phyloP scores from a whole-genome alignment of 2,888 invertebrate genomes.

The Phortica magna region DNA sequence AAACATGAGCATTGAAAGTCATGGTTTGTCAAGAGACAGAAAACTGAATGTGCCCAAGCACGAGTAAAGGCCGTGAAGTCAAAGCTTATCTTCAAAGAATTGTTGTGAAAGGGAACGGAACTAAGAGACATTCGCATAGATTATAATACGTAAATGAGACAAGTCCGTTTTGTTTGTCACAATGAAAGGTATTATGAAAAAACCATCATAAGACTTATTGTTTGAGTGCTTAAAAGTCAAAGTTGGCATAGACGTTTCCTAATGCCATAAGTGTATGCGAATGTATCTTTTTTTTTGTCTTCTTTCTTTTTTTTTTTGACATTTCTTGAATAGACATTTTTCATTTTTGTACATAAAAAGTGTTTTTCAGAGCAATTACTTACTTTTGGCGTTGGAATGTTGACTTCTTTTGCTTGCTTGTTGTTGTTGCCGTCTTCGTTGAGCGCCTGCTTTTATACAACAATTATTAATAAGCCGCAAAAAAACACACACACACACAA shows the following conservation, averaged over 20 bases:
- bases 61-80: too few species aligned
- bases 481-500: constrained; percentile 19
- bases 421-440: not conserved
- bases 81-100: too few species aligned
- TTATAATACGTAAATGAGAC: too few species aligned
- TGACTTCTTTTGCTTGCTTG: not conserved
- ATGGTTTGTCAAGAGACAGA: not conserved
- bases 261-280: not conserved
- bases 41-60: not conserved
- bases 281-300: not conserved
- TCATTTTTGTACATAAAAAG: not conserved
- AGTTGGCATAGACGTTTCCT: not conserved
- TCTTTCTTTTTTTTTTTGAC: not conserved
- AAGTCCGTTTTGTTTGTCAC: too few species aligned
- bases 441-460: constrained; percentile 47
- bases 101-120: too few species aligned
- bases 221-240: not conserved
- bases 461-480: constrained; percentile 40
- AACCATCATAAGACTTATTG: not conserved
- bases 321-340: not conserved
- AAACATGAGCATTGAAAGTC: too few species aligned
- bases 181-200: too few species aligned
- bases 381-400: not conserved
- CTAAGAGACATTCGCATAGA: too few species aligned
- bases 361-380: not conserved